Conservation (phyloP, 2,888 invertebrate species). For the Hyposoter dolosus region DNA sequence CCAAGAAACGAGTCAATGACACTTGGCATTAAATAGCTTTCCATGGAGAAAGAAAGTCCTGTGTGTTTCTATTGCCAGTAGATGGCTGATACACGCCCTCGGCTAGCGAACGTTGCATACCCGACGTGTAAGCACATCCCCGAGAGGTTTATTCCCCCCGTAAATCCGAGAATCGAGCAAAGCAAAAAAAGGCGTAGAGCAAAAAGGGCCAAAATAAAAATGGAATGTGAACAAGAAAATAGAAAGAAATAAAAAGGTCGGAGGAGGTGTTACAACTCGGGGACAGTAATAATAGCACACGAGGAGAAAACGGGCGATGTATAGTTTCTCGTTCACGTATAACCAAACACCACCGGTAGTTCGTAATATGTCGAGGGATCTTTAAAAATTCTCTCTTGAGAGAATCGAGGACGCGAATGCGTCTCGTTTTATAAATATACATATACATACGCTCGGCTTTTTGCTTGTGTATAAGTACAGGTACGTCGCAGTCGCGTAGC, state of each 20-base stretch:
- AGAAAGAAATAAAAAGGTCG: conserved; percentile 39
- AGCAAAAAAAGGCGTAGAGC: conserved; percentile 10
- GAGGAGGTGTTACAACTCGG: conserved; percentile 43
- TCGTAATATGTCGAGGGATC: conserved; percentile 65
- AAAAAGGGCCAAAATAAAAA: not conserved
- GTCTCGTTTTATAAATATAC: conserved; percentile 28
- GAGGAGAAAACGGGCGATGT: conserved; percentile 36
- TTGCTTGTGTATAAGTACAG: conserved; percentile 12
- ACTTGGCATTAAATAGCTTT: conserved; percentile 33
- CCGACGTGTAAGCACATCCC: conserved; percentile 23
- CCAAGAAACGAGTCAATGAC: conserved; percentile 34
- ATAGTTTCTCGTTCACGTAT: conserved; percentile 28
- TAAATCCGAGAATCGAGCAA: conserved; percentile 47
- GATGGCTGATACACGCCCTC: conserved; percentile 57
- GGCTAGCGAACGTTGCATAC: conserved; percentile 5
- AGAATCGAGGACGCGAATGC: conserved; percentile 43
- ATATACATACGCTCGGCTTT: not conserved
- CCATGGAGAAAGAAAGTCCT: conserved; percentile 7
- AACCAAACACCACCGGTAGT: conserved; percentile 19
- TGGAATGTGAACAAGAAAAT: conserved; percentile 43
- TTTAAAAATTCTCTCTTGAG: conserved; percentile 53
- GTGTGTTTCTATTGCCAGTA: conserved; percentile 43
- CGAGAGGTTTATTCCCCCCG: conserved; percentile 35
- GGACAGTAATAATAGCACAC: conserved; percentile 58
- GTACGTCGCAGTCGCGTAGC: conserved; percentile 40